Evolutionary conservation across 1,140 invertebrate genomes (phyloP), one percentile per base, ranked within the genome.

Genomic region (Sycophaga agraensis): DNA sequence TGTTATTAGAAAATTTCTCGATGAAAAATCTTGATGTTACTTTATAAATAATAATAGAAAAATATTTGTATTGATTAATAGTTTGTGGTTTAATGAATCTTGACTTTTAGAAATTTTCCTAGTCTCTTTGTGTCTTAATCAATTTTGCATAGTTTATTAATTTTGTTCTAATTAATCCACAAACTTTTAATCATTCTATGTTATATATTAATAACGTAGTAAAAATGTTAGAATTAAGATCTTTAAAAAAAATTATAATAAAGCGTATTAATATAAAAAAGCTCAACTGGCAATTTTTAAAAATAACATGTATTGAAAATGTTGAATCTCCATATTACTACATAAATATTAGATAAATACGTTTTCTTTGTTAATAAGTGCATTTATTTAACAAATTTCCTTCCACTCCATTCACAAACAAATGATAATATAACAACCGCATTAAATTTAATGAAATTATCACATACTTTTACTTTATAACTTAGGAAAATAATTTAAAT

Each of bases 231-330:
- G 50, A 14, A 28, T 37, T 54, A 60, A 60, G 59, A 46, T 54
- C 42, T 46, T 46, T 46, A 45, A 46, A 62, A 35, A 46, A 19
- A 51, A 43, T 60, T 46, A 46, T 53, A 48, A 55, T 49, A 16
- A 39, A 17, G n/a, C 21, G 55, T 17, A 34, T 43, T 58, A 58
- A 49, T 51, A 21, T 61, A 64, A 68, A 65, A n/a, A 69, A 63
- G 68, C 66, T 72, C 70, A 72, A 71, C 71, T 72, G 65, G 69
- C 70, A 67, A 71, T 66, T 68, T 70, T 63, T 59, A 64, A 68
- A 65, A 64, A 65, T 65, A 67, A 69, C 63, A 66, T 70, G 68
- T 73, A 70, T 70, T 63, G 64, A 50, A 65, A 66, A 68, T 69
- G 67, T 71, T 71, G 66, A 70, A 65, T 68, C 43, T 70, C 66